Conservation (phyloP, 2,797 vertebrate species). For the Bryconaethiops microstoma region DNA sequence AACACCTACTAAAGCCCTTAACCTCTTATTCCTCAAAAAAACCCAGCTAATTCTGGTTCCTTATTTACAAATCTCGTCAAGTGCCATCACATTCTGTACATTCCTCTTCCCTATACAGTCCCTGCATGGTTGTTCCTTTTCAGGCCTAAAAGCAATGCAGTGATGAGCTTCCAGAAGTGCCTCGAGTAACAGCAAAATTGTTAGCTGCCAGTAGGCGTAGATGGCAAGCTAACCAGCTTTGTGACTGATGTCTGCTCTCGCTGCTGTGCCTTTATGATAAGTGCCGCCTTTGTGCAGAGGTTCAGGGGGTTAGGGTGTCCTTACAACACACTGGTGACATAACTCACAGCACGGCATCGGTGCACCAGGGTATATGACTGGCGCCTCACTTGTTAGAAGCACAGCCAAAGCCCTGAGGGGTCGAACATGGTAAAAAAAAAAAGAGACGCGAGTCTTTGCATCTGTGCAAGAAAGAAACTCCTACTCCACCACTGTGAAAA, state of each 20-base stretch:
- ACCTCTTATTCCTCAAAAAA: too few relatives aligned
- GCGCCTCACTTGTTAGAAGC: conserved; percentile 47
- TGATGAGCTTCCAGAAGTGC: background rate
- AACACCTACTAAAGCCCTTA: too few relatives aligned
- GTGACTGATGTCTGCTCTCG: conserved; percentile 27
- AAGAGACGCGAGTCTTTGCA: conserved; percentile 40
- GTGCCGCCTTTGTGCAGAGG: conserved; percentile 32
- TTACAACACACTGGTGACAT: conserved; percentile 42
- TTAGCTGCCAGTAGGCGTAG: conserved; percentile 7
- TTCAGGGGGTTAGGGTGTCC: conserved; percentile 27
- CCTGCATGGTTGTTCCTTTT: conserved; percentile 6
- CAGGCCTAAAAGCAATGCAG: conserved; percentile 5
- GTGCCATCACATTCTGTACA: background rate
- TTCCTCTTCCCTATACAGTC: background rate
- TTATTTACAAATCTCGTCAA: too few relatives aligned
- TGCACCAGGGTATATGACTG: conserved; percentile 41
- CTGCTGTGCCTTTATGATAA: conserved; percentile 51
- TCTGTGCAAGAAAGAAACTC: background rate
- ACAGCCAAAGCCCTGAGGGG: conserved; percentile 49
- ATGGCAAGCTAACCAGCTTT: conserved; percentile 10
- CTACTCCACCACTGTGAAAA: conserved; percentile 42
- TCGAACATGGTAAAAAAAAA: conserved; percentile 29
- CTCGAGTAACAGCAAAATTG: background rate
- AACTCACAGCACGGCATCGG: conserved; percentile 30
- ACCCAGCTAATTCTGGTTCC: too few relatives aligned